Base-by-base conservation (phyloP, 2,797 vertebrate genomes). In the Tragopan temminckii region DNA sequence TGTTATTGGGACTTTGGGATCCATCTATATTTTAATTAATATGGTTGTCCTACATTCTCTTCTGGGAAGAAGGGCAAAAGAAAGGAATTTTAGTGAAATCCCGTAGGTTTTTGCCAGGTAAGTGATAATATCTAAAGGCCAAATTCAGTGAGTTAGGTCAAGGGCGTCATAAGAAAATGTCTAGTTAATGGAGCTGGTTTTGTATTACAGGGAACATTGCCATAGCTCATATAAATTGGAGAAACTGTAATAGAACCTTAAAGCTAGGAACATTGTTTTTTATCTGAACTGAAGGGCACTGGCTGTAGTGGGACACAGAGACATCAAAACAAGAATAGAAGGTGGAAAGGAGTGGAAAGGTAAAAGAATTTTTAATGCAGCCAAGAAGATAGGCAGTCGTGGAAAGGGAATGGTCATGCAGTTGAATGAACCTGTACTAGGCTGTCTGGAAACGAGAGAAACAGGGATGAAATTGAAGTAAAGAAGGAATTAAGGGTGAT, bases 11-110 rank as follows among this genome's bases (percentile, higher is more conserved):
- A 94, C 62, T 77, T 91, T 59, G 91, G 72, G 63, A 75, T 90
- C 77, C 79, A 57, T 79, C 36, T 71, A 46, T 89, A 17, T 74
- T 91, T 90, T 95, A 95, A 95, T 94, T 95, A 95, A 80, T 90
- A 64, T 45, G 2, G 1, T 89, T 92, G 85, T 90, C 63, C 87
- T 91, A 91, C 75, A 77, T 91, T 77, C 11, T 87, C 72, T 85
- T 92, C 46, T 72, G 80, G 61, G 85, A 89, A 75, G 62, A 88
- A 93, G n/a, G 57, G 53, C 45, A 93, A 57, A 92, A 85, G 42
- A 89, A 75, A 64, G 13, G 52, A 68, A 74, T 89, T 92, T 93
- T 92, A 93, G 94, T 95, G 67, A 95, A 72, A 48, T 94, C 61
- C 61, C n/a, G 18, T 19, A 84, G 75, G 42, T 89, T 88, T 72